Percentiles rank a stretch among this genome's conserved stretches.
Conservation (phyloP, 37 sponge, comb jelly and placozoan genomes). For the Hormiphora californensis region DNA sequence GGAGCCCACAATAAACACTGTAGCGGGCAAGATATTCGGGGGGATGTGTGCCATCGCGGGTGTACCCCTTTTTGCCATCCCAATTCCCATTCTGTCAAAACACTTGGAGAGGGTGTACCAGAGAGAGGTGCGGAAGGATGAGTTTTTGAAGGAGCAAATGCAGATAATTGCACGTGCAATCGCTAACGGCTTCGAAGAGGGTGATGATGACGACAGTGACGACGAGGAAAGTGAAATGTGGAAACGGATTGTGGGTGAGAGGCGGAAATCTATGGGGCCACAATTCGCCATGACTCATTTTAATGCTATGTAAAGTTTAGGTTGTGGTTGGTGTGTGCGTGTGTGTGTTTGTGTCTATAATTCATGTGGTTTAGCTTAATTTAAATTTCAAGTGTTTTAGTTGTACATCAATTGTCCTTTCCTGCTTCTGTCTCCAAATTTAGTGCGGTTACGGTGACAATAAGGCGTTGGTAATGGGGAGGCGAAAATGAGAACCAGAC, state of each 20-base stretch:
- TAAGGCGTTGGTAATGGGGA: too few species aligned
- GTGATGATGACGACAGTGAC: background rate
- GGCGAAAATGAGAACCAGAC: too few species aligned
- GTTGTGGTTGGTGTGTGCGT: too few species aligned
- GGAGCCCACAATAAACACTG: background rate
- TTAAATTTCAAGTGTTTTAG: too few species aligned
- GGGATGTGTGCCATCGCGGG: conserved; percentile 49
- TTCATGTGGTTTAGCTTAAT: too few species aligned
- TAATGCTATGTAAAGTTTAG: background rate
- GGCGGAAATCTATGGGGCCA: conserved; percentile 48
- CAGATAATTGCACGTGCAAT: background rate
- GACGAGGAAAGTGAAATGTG: background rate
- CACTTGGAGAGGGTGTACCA: conserved; percentile 25
- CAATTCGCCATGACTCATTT: conserved; percentile 50
- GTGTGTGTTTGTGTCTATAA: too few species aligned
- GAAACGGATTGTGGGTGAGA: conserved; percentile 34
- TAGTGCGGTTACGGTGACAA: too few species aligned
- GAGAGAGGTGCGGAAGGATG: conserved; percentile 45
- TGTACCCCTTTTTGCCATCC: conserved; percentile 38
- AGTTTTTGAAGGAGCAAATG: conserved; percentile 36
- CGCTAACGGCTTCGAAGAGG: conserved; percentile 1
- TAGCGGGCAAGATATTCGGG: conserved; percentile 31
- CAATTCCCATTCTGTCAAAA: conserved; percentile 30
- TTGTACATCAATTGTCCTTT: too few species aligned
- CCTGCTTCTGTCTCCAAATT: too few species aligned